Evolutionary conservation across 2,113 vertebrate species (phyloP), one percentile per base, ranked within the genome.

Genomic region (Sula dactylatra): DNA sequence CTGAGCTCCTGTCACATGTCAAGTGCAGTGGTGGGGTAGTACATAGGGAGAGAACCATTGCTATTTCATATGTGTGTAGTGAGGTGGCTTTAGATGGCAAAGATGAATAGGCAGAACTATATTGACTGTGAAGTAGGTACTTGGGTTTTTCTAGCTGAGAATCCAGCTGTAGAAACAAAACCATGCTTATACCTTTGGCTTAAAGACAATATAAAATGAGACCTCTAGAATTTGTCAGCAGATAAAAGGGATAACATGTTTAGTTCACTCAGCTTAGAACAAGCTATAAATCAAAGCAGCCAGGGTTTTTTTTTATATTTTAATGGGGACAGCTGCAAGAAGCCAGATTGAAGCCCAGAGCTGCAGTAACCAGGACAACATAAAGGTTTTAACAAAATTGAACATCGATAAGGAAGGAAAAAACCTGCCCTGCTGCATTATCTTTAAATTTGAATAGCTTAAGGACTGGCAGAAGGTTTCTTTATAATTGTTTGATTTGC

Each of bases 341-440:
- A 93, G 55, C 18, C 76, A 79, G 40, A 65, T 36, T 71, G 81
- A 86, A 86, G 69, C 54, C 27, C 74, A 82, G 42, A 91, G 64
- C 58, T 91, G 58, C 74, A 86, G 95, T 91, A 96, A 94, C 84
- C 74, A 96, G 90, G 93, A 92, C 71, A 93, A 90, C 82, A 83
- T 40, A 88, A 88, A 81, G 67, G 42, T 90, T 90, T 95, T 81
- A 94, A 86, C 52, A 90, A 93, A 96, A 91, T 0, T 73, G 67
- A 82, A 58, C 49, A 45, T 82, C 0, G 1, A 77, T 90, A 93
- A 90, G 26, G 59, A 70, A 86, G 17, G 40, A 26, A 45, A 65
- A 95, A 84, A n/a, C 5, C 25, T 89, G 20, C 22, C 47, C 40
- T 89, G 27, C 10, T 73, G 66, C 7, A 3, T 89, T 95, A 82